Evolutionary conservation across 92 coral and sea anemone genomes (phyloP), one percentile per base, ranked within the genome.

Genomic region (Palythoa grandis): DNA sequence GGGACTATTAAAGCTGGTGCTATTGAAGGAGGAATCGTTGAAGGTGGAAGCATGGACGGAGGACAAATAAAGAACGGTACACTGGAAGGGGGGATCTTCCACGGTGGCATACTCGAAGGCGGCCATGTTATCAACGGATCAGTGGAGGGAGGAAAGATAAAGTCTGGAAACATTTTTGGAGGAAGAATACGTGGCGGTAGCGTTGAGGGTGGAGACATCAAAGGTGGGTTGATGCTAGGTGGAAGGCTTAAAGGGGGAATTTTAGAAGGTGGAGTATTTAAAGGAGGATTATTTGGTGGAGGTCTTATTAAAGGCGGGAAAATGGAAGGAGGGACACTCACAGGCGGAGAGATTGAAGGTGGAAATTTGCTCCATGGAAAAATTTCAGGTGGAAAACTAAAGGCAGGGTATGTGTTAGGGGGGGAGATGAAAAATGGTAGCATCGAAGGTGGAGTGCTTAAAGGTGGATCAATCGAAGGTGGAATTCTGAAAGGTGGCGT

Each of bases 401-500:
- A 92, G 56, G 84, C 98, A 7, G 99, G 99, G n/a, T 61, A 91
- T 39, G 93, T 96, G 87, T 54, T 92, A 22, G 99, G 99, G 10
- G 99, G 99, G 16, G 87, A 90, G 82, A 85, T 96, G 86, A 96
- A 88, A 77, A 93, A 93, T 24, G 99, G 99, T 1, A 95, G 95
- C 24, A 95, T 96, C 13, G 99, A 96, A 80, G 99, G 99, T 20
- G 99, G 99, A 19, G 88, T 89, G 63, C 92, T 96, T 16, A 88
- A 88, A 60, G 98, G 98, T 11, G 99, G 99, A 7, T 82, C 90
- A 7, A 89, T 96, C 24, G 93, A 92, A 40, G 99, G 99, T 23
- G 99, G 99, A 17, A 83, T 96, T 16, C 83, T 96, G 23, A 96
- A 95, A 72, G 99, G 99, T 48, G 99, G 99, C 35, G 94, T 93